Conservation (phyloP, 2,888 invertebrate genomes). For the Allophyes oxyacanthae region DNA sequence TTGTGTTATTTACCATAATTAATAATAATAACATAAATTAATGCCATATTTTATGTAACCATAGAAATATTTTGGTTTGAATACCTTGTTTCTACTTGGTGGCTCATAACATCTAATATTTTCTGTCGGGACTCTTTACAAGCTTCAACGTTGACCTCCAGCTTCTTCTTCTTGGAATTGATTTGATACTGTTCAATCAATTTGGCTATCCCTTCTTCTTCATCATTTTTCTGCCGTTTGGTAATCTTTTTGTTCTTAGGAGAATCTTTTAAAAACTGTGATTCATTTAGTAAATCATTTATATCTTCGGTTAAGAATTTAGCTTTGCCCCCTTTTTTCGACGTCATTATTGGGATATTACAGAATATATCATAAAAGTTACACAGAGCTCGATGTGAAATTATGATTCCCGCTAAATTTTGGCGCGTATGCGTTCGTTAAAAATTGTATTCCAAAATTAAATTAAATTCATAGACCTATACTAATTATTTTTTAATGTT, state of each 20-base stretch:
- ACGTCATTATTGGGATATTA: slow-evolving; percentile 61
- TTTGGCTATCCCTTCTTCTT: slow-evolving; percentile 69
- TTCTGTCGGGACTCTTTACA: slow-evolving; percentile 75
- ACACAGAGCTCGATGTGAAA: not conserved
- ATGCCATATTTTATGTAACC: too few relatives aligned
- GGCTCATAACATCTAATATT: slow-evolving; percentile 71
- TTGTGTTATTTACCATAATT: too few relatives aligned
- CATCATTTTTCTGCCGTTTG: slow-evolving; percentile 67
- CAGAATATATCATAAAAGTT: too few relatives aligned
- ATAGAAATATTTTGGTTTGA: slow-evolving; percentile 1
- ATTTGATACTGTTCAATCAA: slow-evolving; percentile 66
- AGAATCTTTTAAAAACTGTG: slow-evolving; percentile 70
- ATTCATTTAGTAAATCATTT: slow-evolving; percentile 70
- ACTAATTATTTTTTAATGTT: slow-evolving; percentile 1
- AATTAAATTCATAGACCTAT: slow-evolving; percentile 11
- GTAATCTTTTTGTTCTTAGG: slow-evolving; percentile 67
- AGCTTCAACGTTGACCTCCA: slow-evolving; percentile 62
- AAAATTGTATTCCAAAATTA: slow-evolving; percentile 24
- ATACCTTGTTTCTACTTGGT: slow-evolving; percentile 75
- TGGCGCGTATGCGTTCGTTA: slow-evolving; percentile 44
- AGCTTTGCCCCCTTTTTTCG: slow-evolving; percentile 68
- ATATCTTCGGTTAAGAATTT: slow-evolving; percentile 72
- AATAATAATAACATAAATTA: too few relatives aligned
- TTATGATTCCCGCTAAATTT: slow-evolving; percentile 40
- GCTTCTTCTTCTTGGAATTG: slow-evolving; percentile 71